Base-by-base conservation (phyloP, 2,888 invertebrate species). In the Ecdyonurus torrentis region DNA sequence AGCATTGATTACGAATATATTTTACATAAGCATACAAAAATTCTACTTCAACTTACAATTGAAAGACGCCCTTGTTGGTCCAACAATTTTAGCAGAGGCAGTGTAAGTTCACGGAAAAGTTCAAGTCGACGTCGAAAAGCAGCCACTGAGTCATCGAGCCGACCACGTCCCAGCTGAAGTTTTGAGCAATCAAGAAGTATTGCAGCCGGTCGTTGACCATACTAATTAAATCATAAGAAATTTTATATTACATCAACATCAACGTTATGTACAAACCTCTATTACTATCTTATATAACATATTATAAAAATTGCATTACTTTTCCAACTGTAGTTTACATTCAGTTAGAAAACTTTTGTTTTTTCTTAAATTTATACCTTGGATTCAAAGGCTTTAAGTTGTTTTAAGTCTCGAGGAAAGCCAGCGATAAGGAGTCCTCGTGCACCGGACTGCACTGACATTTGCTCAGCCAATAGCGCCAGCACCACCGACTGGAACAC, bases 391-490 rank as follows among this genome's bases (percentile, higher is more conserved):
- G 85, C 83, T 62, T 84, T 81, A 68, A 91, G 87, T 78, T 98
- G 97, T 60, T 85, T 84, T 72, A 93, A 77, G 71, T 95, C 93
- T 63, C 97, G 79, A 0, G 98, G 98, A 74, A 90, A 98, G 0
- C 97, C 97, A 70, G 97, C 97, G 63, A 99, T 83, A 64, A 98
- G 83, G 64, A 96, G 85, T 2, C 96, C 95, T 64, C 81, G 80
- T 23, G 83, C 83, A 5, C 82, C 83, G 52, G 77, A n/a, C 55
- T 55, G 66, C 5, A 74, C 69, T 19, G 65, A 64, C 58, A 69
- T 62, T 52, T 65, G 63, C 19, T 63, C 23, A 23, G 63, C 64
- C 22, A 69, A 64, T 18, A 69, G 60, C 58, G 64, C 63, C 37
- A 69, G 61, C 20, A 69, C 66, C 52, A 69, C 63, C 22, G 69